Evolutionary conservation across 2,113 vertebrate genomes (phyloP).

Genomic region (Sinosuthora webbiana): DNA sequence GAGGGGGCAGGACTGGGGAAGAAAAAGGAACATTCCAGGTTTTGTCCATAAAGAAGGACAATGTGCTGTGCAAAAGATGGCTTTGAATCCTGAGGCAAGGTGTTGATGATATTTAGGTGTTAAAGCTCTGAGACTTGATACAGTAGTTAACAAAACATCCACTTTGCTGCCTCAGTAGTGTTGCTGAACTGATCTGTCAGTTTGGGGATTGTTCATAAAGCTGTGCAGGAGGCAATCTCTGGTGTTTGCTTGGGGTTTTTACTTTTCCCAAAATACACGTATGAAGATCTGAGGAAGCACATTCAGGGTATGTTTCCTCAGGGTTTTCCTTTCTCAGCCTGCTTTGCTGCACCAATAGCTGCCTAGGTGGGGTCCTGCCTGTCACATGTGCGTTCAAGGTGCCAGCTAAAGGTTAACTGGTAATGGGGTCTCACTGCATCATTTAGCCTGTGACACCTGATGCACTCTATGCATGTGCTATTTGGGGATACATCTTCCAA

Average conservation of each 20-base stretch:
- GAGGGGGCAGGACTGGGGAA: neutral
- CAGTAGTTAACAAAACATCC: neutral
- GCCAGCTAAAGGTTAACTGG: conserved; percentile 48
- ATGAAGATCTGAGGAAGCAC: neutral
- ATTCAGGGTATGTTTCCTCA: neutral
- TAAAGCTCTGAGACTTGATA: neutral
- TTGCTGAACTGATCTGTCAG: neutral
- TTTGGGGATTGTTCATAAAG: neutral
- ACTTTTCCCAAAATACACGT: neutral
- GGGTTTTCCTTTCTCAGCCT: conserved; percentile 63
- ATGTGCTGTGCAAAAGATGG: fast-evolving
- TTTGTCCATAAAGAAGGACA: neutral
- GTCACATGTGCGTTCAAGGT: conserved; percentile 52
- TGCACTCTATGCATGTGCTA: neutral
- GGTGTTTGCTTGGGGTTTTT: neutral
- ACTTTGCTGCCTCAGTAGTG: neutral
- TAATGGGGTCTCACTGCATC: conserved; percentile 67
- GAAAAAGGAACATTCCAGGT: neutral
- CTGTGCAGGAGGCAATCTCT: neutral
- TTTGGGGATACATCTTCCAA: neutral
- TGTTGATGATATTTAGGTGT: neutral
- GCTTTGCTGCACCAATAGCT: conserved; percentile 81
- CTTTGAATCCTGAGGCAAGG: neutral
- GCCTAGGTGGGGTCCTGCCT: conserved; percentile 78
- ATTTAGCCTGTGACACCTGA: neutral